Base-by-base conservation (phyloP, 92 coral and sea anemone species). In the Bergia puertoricense region DNA sequence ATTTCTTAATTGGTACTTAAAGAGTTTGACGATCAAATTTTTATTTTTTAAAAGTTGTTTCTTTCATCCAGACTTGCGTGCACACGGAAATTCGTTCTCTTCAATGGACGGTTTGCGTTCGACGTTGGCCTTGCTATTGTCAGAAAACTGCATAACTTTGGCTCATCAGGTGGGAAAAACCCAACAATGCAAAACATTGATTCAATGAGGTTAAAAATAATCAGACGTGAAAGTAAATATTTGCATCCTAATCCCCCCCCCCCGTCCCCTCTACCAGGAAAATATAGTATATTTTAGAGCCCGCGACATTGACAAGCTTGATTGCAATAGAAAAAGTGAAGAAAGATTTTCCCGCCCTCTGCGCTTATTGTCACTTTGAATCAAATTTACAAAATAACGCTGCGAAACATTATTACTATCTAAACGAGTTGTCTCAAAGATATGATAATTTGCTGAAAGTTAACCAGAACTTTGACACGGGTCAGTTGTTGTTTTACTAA, bases 381-480 rank as follows among this genome's bases (percentile, higher is more conserved):
- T 54, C 59, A 50, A 50, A 45, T n/a, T 7, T 36, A 1, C 13
- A 78, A 8, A 50, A 8, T 18, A 8, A 7, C 14, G 30, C 30
- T 30, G 30, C 30, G 40, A 5, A 1, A 14, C 4, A 13, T 15
- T 50, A 37, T 4, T 72, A 18, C 44, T 23, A 51, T 37, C 46
- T 54, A 13, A 16, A 37, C 5, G 37, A 23, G 42, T 57, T 57
- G 85, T 80, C 85, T 80, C 48, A 56, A 80, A 80, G 67, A 80
- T 80, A 80, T 80, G 85, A 4, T 80, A 80, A 80, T 80, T 80
- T 15, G 22, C 23, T 16, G 42, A 56, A 80, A 54, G 46, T 41
- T 30, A 54, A 8, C 71, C 59, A 18, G 2, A 62, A 48, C 38
- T 48, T 18, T 22, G 15, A 42, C 15, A 50, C 54, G 67, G 66